Evolutionary conservation across 2,113 vertebrate genomes (phyloP), one percentile per base, ranked within the genome.

Genomic region (Oostethus manadensis): DNA sequence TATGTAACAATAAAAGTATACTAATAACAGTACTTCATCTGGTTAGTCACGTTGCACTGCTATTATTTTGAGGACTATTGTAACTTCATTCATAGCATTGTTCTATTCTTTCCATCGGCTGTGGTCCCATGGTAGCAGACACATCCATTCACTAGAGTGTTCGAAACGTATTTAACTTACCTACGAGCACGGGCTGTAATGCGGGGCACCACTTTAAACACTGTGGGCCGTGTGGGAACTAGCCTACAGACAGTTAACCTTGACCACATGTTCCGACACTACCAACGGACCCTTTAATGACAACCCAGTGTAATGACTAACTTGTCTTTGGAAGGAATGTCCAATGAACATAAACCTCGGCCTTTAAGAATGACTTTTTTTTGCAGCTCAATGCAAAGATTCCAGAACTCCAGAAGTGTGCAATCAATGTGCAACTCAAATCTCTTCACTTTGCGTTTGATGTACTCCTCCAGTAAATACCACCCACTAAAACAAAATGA

Each of bases 221-320:
- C 64, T 42, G 58, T 49, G 64, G 63, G 65, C 53, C 78, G 79
- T 86, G 85, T 88, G 85, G 84, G 87, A 88, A 88, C 81, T 47
- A 74, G 77, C 66, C 82, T 62, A 70, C 68, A 82, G 79, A 85
- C 66, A 79, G 64, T 81, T 88, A 87, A 87, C 84, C 81, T 86
- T 88, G 87, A 87, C 85, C 87, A 86, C 79, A 80, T 77, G 82
- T 87, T 86, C 70, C 73, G 77, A 74, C 83, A 59, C 64, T 74
- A 38, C 70, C 76, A 85, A 71, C 63, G 68, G 79, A 85, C 68
- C 79, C 81, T 77, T 55, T 88, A 85, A 87, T 86, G 79, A 87
- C 38, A 70, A 74, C 71, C 71, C 64, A 57, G 47, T 33, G 14
- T 86, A 87, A 88, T 86, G 78, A 88, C 80, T 85, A 70, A 79